A percentile compares a stretch with the other conserved stretches of the same genome.
phyloP scores from a whole-genome alignment of 2,888 invertebrate species.

The Seladonia tumulorum region DNA sequence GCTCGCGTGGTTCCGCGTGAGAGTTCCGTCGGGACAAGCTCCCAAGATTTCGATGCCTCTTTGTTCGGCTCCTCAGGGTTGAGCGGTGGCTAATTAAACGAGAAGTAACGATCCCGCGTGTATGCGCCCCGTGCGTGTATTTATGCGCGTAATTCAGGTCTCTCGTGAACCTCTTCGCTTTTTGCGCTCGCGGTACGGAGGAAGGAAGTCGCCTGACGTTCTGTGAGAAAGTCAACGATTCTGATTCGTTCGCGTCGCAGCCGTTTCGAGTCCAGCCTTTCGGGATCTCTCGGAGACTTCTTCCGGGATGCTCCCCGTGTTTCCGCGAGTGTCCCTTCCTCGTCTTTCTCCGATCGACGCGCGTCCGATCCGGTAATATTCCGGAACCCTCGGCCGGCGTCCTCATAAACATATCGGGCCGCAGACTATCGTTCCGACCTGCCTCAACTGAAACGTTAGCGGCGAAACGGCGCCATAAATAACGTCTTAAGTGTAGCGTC shows the following conservation, averaged over 20 bases:
- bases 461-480: constrained; percentile 83
- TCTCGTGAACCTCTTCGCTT: constrained; percentile 17
- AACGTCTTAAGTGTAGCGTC: constrained; percentile 81
- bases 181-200: neutral
- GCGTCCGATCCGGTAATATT: constrained; percentile 47
- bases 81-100: constrained; percentile 55
- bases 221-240: constrained; percentile 9
- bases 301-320: neutral
- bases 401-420: constrained; percentile 82
- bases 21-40: constrained; percentile 47
- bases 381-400: constrained; percentile 50
- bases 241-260: neutral
- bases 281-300: too few species aligned
- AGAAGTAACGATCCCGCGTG: constrained; percentile 30
- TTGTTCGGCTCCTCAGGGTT: constrained; percentile 25
- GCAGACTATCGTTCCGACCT: constrained; percentile 76
- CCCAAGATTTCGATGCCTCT: constrained; percentile 41
- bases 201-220: constrained; percentile 22
- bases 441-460: constrained; percentile 80
- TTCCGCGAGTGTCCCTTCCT: constrained; percentile 10
- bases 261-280: neutral
- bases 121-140: constrained; percentile 12
- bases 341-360: constrained; percentile 32
- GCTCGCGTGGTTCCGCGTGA: constrained; percentile 52
- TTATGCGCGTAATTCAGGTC: constrained; percentile 32